These are phyloP conservation scores for Clarias gariepinus DNA, from an alignment of 2,113 vertebrate species.

Conservation along the genomic window DNA sequence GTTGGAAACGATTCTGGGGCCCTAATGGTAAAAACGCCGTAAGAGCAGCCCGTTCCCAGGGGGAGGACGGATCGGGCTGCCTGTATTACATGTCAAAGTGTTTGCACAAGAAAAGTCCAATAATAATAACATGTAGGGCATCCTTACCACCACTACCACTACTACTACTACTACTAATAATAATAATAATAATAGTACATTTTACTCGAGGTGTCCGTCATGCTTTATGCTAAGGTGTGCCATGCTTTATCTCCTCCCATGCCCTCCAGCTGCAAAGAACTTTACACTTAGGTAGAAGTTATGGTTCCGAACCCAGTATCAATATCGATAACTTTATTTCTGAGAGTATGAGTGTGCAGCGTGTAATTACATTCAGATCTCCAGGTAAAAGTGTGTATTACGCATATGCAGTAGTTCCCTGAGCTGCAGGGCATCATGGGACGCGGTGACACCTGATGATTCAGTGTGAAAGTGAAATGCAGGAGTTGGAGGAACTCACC, in stretches of 20 bases:
- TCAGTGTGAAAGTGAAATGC: background rate
- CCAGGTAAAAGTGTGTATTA: background rate
- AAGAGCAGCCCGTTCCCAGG: no score
- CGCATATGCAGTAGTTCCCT: background rate
- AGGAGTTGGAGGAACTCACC: slow-evolving; percentile 76
- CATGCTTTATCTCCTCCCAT: background rate
- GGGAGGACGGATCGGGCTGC: no score
- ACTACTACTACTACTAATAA: background rate
- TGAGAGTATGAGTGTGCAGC: background rate
- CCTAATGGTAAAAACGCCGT: no score
- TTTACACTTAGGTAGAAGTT: background rate
- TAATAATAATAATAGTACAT: background rate
- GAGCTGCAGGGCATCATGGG: background rate
- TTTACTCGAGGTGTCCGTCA: background rate
- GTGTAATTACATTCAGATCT: no score
- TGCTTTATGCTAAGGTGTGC: background rate
- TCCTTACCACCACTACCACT: background rate
- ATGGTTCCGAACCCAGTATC: background rate
- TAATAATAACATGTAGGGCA: no score
- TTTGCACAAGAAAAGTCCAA: no score
- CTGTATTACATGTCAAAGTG: no score
- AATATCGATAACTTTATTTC: background rate
- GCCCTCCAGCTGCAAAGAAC: background rate
- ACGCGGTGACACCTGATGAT: background rate
- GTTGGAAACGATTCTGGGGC: no score